Evolutionary conservation across 2,888 invertebrate genomes (phyloP), one percentile per base, ranked within the genome.

Genomic region (Melitaea athalia): DNA sequence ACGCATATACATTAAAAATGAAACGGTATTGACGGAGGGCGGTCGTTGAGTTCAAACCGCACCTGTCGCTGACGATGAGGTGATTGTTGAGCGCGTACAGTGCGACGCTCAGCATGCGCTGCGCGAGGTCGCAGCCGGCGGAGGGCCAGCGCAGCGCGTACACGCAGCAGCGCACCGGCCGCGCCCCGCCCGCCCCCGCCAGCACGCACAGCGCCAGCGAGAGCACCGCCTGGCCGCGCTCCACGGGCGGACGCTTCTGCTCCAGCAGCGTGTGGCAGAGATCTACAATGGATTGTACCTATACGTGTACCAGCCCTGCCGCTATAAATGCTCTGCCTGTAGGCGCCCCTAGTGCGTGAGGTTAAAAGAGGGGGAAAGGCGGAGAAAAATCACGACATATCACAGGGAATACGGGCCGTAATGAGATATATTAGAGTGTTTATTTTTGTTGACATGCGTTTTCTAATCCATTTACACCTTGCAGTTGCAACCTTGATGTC

Each of bases 111-210:
- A 45, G 45, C 45, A 45, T 45, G 45, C 45, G 75, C 81, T 3
- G 31, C 74, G 83, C 82, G 0, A 91, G 72, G 0, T 69, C 12
- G 64, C 77, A 78, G 38, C 81, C 73, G 1, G 83, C 79, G 0
- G 59, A 7, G 0, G 91, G 90, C 92, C 92, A 91, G 57, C 69
- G 78, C 24, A 88, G 76, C 0, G 91, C 88, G 66, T 91, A 90
- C 2, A 88, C 89, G 55, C 78, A 76, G 75, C 90, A 90, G 2
- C 62, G 43, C 0, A 62, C 70, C 2, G 47, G 11, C 5, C 76
- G 71, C 0, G 42, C 12, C 2, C 74, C 75, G 6, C 83, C 68
- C 0, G 83, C 80, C 45, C 82, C 85, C 1, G 87, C 81, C 17
- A 91, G 72, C 38, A 92, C 45, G 0, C 85, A 81, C 2, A 90